Conservation (phyloP, 2,797 vertebrate species). For the Lutjanus campechanus region DNA sequence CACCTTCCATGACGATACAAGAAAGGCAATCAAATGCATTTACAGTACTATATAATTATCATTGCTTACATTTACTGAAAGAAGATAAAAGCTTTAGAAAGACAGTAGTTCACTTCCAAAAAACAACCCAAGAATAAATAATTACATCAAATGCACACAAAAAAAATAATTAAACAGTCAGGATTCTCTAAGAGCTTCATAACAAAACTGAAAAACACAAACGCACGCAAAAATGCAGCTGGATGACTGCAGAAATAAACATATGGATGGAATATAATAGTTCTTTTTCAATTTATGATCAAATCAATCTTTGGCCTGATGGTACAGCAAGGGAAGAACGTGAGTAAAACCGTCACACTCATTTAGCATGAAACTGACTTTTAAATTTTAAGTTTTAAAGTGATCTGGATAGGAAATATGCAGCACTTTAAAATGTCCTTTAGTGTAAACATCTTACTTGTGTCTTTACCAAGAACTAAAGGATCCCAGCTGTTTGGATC, state of each 20-base stretch:
- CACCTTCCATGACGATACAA: conserved; percentile 12
- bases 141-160: conserved; percentile 48
- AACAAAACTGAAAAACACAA: background rate
- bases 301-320: conserved; percentile 19
- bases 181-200: conserved; percentile 43
- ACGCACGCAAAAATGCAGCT: background rate
- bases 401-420: background rate
- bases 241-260: background rate
- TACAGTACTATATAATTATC: conserved; percentile 8
- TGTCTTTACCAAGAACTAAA: background rate
- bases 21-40: conserved; percentile 10
- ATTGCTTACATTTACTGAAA: background rate
- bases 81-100: conserved; percentile 44
- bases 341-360: background rate
- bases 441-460: background rate
- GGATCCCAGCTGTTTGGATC: background rate
- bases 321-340: background rate
- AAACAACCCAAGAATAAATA: conserved; percentile 70
- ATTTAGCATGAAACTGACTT: background rate
- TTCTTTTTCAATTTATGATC: background rate
- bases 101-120: conserved; percentile 25
- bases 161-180: conserved; percentile 58
- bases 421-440: conserved; percentile 5
- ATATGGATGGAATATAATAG: background rate
- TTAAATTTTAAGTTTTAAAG: background rate